Evolutionary conservation across 2,113 vertebrate genomes (phyloP), one percentile per base, ranked within the genome.

Genomic region (Chionomys nivalis): DNA sequence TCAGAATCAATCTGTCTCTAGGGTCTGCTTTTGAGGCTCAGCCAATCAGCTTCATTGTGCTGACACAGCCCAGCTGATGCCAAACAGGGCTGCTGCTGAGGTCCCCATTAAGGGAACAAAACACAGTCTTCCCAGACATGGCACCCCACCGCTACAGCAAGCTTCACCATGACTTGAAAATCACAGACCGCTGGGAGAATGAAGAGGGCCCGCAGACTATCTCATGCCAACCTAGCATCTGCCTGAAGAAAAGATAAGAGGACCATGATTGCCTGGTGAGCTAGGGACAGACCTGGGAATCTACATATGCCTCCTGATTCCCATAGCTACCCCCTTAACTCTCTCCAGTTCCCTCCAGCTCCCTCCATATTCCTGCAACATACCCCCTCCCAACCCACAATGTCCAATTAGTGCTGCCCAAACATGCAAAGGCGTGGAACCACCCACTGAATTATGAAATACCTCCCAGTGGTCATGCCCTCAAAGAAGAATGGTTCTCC

Each of bases 1-100:
- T 97, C 96, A 96, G 90, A 96, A 82, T 96, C 96, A 96, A 81
- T 97, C 81, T 81, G 81, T 95, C 97, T 95, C 82, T 68, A 70
- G 95, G 82, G 87, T 66, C 76, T 96, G 36, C 72, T 61, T 89
- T 33, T 89, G 91, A 93, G 73, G 49, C 8, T 47, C 81, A 83
- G 79, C 94, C 92, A 98, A 95, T 91, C 70, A 68, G 26, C 73
- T 75, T 81, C 11, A 76, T 26, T 42, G 77, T 83, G 72, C 28
- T 83, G 42, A 61, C 81, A 96, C 82, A 88, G 93, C 68, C 96
- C 94, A 94, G 82, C 70, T 93, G 78, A 77, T 76, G 21, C 82
- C 87, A 98, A 94, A 96, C 36, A 52, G 39, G 83, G 44, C 76
- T 86, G 52, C 79, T 9, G 26, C 79, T 82, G 89, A 63, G 44